Evolutionary conservation across 1,140 invertebrate species (phyloP), one percentile per base, ranked within the genome.

Genomic region (Hestina assimilis): DNA sequence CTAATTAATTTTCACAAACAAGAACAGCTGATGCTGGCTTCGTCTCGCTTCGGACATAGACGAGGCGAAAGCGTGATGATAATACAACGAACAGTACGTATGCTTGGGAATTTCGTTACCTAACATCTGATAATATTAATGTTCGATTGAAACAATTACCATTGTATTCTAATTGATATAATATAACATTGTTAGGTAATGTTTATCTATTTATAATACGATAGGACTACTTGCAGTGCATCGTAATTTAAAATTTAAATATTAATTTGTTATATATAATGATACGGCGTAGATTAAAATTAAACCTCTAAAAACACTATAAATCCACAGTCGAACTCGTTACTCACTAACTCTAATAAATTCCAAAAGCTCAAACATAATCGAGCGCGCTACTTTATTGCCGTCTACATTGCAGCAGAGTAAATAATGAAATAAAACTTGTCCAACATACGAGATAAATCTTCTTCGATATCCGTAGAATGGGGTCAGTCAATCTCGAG

Each of bases 11-110:
- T 59, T 55, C 56, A 62, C 61, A 66, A 67, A 71, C 69, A 66
- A 46, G n/a, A 74, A 80, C 79, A 83, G 75, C 77, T 80, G 77
- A 79, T 80, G 73, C 58, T 63, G 67, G 59, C 71, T 24, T 59
- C 66, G 68, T 24, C 31, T 50, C 68, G 41, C 47, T 56, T 35
- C 19, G 14, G 11, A 69, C 71, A 66, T 63, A 68, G 69, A 69
- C 64, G 63, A 63, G 62, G 73, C 68, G 77, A 83, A 80, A 83
- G 75, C 75, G 71, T 52, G 58, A 45, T 76, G 58, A 72, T 58
- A 63, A 56, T 70, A 28, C 8, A 7, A 28, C 5, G 8, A 14
- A 6, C 14, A 40, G 59, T 57, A 53, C 48, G 45, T 58, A 46
- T 48, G 47, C 59, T 62, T 57, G 63, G 45, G 63, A 69, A 66